Conservation (phyloP, 2,113 vertebrate species). For the Cheirogaleus medius region DNA sequence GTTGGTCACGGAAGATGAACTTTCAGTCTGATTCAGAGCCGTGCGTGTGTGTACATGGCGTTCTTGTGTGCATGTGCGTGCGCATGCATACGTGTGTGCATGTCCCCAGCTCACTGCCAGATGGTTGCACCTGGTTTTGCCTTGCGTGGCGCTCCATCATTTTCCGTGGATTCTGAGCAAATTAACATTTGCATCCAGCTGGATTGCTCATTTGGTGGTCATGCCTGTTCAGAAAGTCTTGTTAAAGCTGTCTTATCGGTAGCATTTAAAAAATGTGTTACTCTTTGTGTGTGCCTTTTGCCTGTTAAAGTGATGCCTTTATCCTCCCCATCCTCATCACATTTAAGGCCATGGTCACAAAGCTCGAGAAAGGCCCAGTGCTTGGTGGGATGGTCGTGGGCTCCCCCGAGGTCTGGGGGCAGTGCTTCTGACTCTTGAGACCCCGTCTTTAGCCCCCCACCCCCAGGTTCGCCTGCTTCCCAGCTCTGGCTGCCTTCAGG, state of each 20-base stretch:
- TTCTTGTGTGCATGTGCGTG: rapidly evolving
- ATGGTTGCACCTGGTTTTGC: not conserved
- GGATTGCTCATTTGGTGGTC: not conserved
- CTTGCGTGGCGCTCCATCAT: not conserved
- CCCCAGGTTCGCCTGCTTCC: not conserved
- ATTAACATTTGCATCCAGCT: not conserved
- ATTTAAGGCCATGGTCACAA: not conserved
- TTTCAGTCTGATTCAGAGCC: not conserved
- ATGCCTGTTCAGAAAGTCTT: not conserved
- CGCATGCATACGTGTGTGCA: rapidly evolving
- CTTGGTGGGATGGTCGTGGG: not conserved
- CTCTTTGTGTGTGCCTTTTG: not conserved
- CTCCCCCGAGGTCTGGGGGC: not conserved
- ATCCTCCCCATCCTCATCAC: not conserved
- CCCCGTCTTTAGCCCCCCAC: not conserved
- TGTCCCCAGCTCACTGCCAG: not conserved
- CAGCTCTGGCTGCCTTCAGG: not conserved
- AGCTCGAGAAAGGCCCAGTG: not conserved
- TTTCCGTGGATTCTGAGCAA: not conserved
- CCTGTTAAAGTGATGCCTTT: not conserved
- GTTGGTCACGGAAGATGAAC: not conserved
- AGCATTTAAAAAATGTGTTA: not conserved
- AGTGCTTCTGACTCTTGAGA: not conserved
- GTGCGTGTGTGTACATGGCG: not conserved
- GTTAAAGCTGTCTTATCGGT: not conserved